These are phyloP conservation scores for Cyanocitta stelleri DNA, from an alignment of 2,113 vertebrate genomes.

Conservation along the genomic window DNA sequence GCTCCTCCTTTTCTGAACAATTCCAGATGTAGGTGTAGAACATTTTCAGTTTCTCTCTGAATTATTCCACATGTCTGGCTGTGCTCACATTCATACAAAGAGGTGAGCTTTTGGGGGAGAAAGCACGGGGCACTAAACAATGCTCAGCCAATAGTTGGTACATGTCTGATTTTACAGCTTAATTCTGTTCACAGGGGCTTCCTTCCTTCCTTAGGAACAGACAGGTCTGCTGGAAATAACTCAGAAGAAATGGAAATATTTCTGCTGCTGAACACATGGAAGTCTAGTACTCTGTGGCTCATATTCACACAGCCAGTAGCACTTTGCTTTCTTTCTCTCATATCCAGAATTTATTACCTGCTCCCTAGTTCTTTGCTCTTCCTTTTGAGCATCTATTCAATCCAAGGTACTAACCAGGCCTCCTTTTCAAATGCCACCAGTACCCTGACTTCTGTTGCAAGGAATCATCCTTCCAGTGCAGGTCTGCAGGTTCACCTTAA, in stretches of 20 bases:
- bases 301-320: not conserved
- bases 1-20: slow-evolving; percentile 34
- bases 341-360: not conserved
- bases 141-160: not conserved
- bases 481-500: not conserved
- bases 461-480: not conserved
- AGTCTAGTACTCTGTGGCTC: not conserved
- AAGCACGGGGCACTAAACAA: not conserved
- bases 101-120: not conserved
- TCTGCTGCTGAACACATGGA: not conserved
- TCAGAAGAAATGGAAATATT: not conserved
- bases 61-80: not conserved
- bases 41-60: not conserved
- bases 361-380: not conserved
- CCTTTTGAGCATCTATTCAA: not conserved
- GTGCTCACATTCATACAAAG: not conserved
- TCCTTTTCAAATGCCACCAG: not conserved
- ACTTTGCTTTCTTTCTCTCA: not conserved
- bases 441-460: not conserved
- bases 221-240: not conserved
- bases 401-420: not conserved
- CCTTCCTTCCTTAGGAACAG: not conserved
- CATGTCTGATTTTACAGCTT: not conserved
- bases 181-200: not conserved
- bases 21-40: slow-evolving; percentile 41